These are phyloP conservation scores for Mimumesa dahlbomi DNA, from an alignment of 2,888 invertebrate genomes.

Conservation along the genomic window DNA sequence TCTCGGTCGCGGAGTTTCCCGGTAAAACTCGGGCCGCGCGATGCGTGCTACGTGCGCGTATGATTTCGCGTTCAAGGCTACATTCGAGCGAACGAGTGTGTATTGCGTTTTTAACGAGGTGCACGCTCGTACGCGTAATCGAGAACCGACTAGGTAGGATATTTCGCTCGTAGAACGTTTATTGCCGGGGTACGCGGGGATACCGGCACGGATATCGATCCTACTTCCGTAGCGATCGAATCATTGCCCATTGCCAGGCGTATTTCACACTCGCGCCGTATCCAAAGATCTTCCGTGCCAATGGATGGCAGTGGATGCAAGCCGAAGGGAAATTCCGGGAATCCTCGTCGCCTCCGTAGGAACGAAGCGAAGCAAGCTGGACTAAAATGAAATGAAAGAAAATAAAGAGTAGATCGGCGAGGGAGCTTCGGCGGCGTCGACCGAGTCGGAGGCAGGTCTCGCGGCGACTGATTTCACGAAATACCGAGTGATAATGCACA, in stretches of 20 bases:
- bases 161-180: conserved; percentile 5
- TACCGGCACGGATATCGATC: no score
- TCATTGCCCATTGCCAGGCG: no score
- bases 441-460: conserved; percentile 70
- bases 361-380: no score
- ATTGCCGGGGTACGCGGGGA: not conserved
- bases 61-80: conserved; percentile 33
- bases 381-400: no score
- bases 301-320: no score
- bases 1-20: not conserved
- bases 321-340: no score
- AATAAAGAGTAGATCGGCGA: no score
- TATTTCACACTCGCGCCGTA: no score
- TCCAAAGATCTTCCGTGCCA: no score
- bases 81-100: conserved; percentile 1
- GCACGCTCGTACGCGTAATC: conserved; percentile 14
- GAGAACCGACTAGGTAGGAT: conserved; percentile 8
- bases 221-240: no score
- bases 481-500: conserved; percentile 73
- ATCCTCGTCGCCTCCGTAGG: no score
- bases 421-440: conserved; percentile 57
- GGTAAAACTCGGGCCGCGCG: conserved; percentile 7
- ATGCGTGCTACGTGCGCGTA: not conserved
- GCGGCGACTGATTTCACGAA: conserved; percentile 76
- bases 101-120: conserved; percentile 29